These are phyloP conservation scores for Leucosticte australis DNA, from an alignment of 2,113 vertebrate genomes.

Conservation along the genomic window DNA sequence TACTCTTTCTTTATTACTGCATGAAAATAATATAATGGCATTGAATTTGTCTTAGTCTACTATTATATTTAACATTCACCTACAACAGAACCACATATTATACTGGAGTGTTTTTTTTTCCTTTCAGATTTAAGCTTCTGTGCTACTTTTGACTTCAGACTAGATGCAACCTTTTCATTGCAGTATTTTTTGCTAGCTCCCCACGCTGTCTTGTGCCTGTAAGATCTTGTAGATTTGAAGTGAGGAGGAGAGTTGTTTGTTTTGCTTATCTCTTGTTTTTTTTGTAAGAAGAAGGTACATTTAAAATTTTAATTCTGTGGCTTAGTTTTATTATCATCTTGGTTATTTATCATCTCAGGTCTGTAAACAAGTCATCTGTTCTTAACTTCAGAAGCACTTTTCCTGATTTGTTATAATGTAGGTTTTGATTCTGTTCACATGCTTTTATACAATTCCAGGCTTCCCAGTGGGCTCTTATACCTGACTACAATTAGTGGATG, in stretches of 20 bases:
- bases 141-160: neutral
- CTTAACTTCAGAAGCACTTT: constrained; percentile 10
- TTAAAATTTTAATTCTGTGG: neutral
- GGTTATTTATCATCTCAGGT: neutral
- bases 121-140: neutral
- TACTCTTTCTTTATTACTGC: neutral
- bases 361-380: neutral
- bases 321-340: neutral
- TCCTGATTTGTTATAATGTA: neutral
- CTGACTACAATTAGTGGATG: neutral
- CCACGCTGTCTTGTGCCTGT: neutral
- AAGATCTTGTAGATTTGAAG: neutral
- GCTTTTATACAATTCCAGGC: neutral
- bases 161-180: neutral
- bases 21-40: neutral
- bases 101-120: neutral
- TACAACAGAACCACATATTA: neutral
- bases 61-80: neutral
- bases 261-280: neutral
- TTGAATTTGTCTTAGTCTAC: neutral
- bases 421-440: neutral
- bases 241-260: neutral
- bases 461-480: neutral
- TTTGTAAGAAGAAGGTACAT: neutral
- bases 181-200: neutral